A percentile compares a stretch with the other conserved stretches of the same genome.
Evolutionary conservation across 2,797 vertebrate genomes (phyloP).

Genomic region (Rhynchotus rufescens): DNA sequence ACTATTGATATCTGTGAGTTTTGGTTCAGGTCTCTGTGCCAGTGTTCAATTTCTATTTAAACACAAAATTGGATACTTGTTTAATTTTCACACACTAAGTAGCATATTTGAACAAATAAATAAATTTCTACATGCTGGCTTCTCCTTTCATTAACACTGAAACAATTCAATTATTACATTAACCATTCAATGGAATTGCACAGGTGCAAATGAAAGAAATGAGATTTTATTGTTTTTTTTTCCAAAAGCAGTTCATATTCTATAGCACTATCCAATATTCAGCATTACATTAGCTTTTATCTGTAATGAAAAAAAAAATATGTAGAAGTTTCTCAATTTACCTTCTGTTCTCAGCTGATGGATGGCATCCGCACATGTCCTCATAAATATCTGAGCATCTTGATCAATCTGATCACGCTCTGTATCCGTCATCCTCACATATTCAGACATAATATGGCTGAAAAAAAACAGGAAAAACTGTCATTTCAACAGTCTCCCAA

Average conservation of each 20-base stretch:
- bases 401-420: constrained; percentile 98
- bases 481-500: not conserved
- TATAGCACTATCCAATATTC: not conserved
- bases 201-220: not conserved
- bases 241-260: not conserved
- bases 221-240: not conserved
- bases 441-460: constrained; percentile 90
- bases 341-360: constrained; percentile 92
- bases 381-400: constrained; percentile 96
- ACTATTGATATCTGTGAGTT: not conserved
- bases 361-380: constrained; percentile 94
- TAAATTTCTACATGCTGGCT: not conserved
- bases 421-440: constrained; percentile 91
- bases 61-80: not conserved
- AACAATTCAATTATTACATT: not conserved
- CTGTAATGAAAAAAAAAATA: not conserved
- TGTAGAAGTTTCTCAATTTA: constrained; percentile 48
- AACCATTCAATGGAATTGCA: not conserved
- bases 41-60: not conserved
- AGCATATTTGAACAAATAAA: not conserved
- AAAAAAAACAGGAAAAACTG: not conserved
- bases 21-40: not conserved
- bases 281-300: not conserved
- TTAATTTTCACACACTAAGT: not conserved
- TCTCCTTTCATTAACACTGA: not conserved